These are phyloP conservation scores for Pantherophis vulpinus DNA, from an alignment of 2,797 vertebrate genomes.

Conservation along the genomic window DNA sequence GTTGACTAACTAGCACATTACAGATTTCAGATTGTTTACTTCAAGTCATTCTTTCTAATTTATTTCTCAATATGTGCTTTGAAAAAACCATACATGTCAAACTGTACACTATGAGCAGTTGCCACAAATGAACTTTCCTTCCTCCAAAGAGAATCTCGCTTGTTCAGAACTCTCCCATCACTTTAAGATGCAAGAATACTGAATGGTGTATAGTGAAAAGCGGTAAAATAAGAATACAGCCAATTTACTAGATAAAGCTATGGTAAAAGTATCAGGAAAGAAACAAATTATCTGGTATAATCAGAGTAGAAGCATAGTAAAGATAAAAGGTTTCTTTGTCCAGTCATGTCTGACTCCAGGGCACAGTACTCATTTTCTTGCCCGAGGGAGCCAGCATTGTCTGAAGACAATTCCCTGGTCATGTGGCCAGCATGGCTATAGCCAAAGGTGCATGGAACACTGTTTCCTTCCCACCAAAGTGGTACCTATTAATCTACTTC, in stretches of 20 bases:
- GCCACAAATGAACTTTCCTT: neutral
- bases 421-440: neutral
- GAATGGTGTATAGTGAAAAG: neutral
- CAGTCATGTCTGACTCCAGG: neutral
- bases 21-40: neutral
- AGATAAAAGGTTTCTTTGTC: neutral
- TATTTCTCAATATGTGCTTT: neutral
- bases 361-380: neutral
- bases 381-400: neutral
- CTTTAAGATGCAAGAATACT: neutral
- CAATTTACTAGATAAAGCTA: neutral
- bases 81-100: neutral
- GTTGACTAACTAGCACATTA: neutral
- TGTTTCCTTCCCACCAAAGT: neutral
- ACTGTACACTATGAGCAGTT: neutral
- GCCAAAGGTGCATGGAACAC: neutral
- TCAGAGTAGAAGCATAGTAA: neutral
- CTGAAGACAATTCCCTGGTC: neutral
- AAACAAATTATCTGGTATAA: neutral
- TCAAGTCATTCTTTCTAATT: neutral
- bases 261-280: neutral
- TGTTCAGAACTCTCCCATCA: neutral
- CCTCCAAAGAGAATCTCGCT: neutral
- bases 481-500: neutral
- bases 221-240: neutral